Base-by-base conservation (phyloP, 2,113 vertebrate genomes). In the Peromyscus maniculatus region DNA sequence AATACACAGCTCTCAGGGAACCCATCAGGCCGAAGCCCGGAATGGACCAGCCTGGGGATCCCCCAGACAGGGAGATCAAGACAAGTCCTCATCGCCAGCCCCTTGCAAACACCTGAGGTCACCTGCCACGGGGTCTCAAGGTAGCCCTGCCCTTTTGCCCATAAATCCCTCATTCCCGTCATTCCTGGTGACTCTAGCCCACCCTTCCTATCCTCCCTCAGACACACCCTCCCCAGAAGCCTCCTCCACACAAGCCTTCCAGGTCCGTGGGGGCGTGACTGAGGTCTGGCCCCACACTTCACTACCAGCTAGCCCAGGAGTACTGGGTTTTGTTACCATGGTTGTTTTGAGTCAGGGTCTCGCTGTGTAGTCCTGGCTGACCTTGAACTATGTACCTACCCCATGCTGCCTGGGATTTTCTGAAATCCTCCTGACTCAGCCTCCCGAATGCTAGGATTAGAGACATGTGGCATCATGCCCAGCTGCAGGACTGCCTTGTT, bases 91-190 rank as follows among this genome's bases (percentile, higher is more conserved):
- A 6, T 79, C 79, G 55, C 26, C 39, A 69, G 74, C 59, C 69
- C n/a, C 0, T 2, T 26, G 2, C 26, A 36, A 77, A 28, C 1
- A 39, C 83, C 28, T 10, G 19, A 0, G 1, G 17, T 0, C 26
- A 3, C 49, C 36, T 43, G 24, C 86, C 66, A 10, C 1, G 78
- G 31, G 31, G 55, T 10, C 62, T 9, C 0, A 21, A 5, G 0
- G 2, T 3, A 8, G 57, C 39, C 12, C 52, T 1, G 12, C 2
- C 9, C 19, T 10, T 43, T n/a, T 24, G 67, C 12, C 88, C 17
- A 7, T 43, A 1, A 3, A 66, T 19, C 26, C 74, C 91, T 72
- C 15, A 0, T 36, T 71, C 21, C 67, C 16, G 31, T 43, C 89
- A 11, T 69, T 59, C 4, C 36, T 78, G 5, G 7, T 46, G 0